Percentiles rank a stretch among this genome's conserved stretches.
phyloP scores from a whole-genome alignment of 2,797 vertebrate species.

The Neosalanx taihuensis region DNA sequence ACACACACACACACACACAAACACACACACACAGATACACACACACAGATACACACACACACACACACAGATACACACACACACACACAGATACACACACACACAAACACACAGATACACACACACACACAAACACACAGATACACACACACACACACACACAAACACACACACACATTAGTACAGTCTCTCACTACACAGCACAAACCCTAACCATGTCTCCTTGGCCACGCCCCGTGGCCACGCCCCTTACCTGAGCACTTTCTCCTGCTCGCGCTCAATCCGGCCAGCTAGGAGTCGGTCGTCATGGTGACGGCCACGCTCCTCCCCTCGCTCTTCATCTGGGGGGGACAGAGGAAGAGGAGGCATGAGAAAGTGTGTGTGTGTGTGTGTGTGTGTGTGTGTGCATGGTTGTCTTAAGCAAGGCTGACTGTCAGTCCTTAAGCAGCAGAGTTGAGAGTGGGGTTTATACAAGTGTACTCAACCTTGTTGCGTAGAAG shows the following conservation, averaged over 20 bases:
- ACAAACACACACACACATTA: background rate
- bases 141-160: too few relatives aligned
- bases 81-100: too few relatives aligned
- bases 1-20: conserved; percentile 19
- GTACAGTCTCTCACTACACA: background rate
- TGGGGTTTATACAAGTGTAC: conserved; percentile 60
- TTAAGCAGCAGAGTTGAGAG: conserved; percentile 46
- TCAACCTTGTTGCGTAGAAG: conserved; percentile 63
- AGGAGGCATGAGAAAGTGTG: too few relatives aligned
- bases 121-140: too few relatives aligned
- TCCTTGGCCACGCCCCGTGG: background rate
- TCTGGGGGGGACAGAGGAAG: conserved; percentile 50
- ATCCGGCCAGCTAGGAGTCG: conserved; percentile 82
- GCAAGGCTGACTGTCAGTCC: conserved; percentile 56
- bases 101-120: too few relatives aligned
- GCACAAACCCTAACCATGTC: background rate
- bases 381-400: conserved; percentile 1
- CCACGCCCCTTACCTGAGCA: conserved; percentile 80
- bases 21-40: background rate
- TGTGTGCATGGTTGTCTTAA: conserved; percentile 11
- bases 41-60: background rate
- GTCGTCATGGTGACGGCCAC: conserved; percentile 81
- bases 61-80: too few relatives aligned
- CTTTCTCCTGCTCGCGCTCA: conserved; percentile 93
- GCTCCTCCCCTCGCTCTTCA: conserved; percentile 85